Evolutionary conservation across 2,888 invertebrate genomes (phyloP).

Genomic region (Tuta absoluta): DNA sequence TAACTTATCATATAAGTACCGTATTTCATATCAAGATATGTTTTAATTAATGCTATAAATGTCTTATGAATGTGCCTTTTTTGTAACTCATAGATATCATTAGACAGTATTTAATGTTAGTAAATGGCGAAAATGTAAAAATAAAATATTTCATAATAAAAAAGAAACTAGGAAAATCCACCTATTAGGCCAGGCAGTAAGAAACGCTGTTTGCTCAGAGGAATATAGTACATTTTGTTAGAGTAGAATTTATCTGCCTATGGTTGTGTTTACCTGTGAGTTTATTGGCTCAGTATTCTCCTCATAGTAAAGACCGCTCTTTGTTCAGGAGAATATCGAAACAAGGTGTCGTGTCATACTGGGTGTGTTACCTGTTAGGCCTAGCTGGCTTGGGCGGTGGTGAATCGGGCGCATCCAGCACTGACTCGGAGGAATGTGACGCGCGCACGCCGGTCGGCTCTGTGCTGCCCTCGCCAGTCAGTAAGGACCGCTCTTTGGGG

Average conservation of each 20-base stretch:
- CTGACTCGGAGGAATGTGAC: constrained; percentile 91
- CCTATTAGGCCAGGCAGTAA: background rate
- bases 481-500: constrained; percentile 86
- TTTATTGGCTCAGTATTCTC: too few relatives aligned
- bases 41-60: background rate
- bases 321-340: too few relatives aligned
- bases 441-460: constrained; percentile 83
- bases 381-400: constrained; percentile 95
- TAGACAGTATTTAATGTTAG: background rate
- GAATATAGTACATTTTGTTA: background rate
- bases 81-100: background rate
- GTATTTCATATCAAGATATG: background rate
- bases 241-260: too few relatives aligned
- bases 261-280: background rate
- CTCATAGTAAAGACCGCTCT: too few relatives aligned
- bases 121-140: background rate
- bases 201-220: background rate
- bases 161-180: too few relatives aligned
- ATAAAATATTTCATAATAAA: too few relatives aligned
- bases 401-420: constrained; percentile 82
- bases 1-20: constrained; percentile 1
- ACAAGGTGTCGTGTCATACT: background rate
- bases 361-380: constrained; percentile 83
- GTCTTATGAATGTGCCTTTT: background rate
- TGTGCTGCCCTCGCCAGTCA: constrained; percentile 84